A percentile compares a stretch with the other conserved stretches of the same genome.
phyloP scores from a whole-genome alignment of 2,113 vertebrate species.

The Clarias macrocephalus region DNA sequence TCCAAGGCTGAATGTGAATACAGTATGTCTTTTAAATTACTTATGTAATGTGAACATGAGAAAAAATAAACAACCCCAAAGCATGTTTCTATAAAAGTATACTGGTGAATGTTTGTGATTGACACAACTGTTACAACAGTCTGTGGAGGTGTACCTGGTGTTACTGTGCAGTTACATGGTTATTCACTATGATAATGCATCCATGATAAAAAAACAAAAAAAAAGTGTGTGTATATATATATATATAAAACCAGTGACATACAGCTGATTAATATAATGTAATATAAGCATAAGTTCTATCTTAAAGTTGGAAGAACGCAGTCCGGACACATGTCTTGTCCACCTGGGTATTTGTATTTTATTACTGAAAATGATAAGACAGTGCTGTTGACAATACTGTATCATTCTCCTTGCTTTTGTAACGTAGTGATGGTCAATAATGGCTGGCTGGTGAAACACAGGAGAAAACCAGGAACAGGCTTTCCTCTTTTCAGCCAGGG shows the following conservation, averaged over 20 bases:
- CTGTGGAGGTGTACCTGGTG: constrained; percentile 1
- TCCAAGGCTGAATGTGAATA: background rate
- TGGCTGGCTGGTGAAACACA: constrained; percentile 63
- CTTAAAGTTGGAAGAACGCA: constrained; percentile 23
- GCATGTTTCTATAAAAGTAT: background rate
- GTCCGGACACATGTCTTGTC: constrained; percentile 77
- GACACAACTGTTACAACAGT: too few species aligned
- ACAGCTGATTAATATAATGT: background rate
- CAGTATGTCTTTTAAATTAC: background rate
- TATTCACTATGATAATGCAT: background rate
- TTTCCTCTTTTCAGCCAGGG: constrained; percentile 23
- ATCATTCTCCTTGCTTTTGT: constrained; percentile 60
- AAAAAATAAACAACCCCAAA: background rate
- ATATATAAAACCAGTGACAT: background rate
- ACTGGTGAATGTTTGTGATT: background rate
- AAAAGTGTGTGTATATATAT: too few species aligned
- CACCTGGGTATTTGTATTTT: constrained; percentile 89
- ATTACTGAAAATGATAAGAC: constrained; percentile 91
- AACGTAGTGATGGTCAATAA: constrained; percentile 44
- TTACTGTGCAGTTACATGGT: background rate
- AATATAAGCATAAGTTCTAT: background rate
- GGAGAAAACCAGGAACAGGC: constrained; percentile 23
- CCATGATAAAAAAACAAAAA: too few species aligned
- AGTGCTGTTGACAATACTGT: constrained; percentile 89
- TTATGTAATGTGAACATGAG: background rate